Evolutionary conservation across 2,888 invertebrate species (phyloP).

Genomic region (Erebia epiphron): DNA sequence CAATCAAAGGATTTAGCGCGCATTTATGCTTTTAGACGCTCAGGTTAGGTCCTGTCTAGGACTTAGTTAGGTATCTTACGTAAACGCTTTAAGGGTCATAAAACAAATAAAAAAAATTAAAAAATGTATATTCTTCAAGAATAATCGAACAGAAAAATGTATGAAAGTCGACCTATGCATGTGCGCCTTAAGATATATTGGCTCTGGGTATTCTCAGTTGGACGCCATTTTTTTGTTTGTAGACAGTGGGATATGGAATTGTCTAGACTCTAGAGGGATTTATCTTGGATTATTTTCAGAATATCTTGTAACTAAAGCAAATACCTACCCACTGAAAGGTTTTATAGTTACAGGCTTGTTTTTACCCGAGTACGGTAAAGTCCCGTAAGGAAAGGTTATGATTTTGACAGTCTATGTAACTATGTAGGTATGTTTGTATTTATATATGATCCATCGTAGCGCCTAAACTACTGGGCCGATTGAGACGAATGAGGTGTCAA

Average conservation of each 20-base stretch:
- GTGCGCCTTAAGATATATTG: conserved; percentile 4
- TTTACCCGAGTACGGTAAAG: no score
- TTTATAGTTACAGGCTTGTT: no score
- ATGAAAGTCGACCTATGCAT: no score
- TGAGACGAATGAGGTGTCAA: no score
- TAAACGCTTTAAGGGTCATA: conserved; percentile 3
- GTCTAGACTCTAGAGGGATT: not conserved
- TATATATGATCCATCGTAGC: no score
- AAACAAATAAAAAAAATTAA: no score
- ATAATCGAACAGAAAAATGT: no score
- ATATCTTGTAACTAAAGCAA: not conserved
- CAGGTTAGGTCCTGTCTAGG: conserved; percentile 1
- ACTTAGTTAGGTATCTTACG: not conserved
- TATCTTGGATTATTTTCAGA: not conserved
- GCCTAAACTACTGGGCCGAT: no score
- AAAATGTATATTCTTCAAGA: no score
- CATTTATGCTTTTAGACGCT: not conserved
- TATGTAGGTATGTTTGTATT: no score
- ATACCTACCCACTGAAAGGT: not conserved
- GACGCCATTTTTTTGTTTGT: not conserved
- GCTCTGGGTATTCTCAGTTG: not conserved
- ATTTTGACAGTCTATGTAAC: no score
- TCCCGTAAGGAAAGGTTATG: no score
- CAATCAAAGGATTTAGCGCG: conserved; percentile 2
- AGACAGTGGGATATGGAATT: not conserved